phyloP scores from a whole-genome alignment of 2,113 vertebrate genomes.

The Bufo bufo region DNA sequence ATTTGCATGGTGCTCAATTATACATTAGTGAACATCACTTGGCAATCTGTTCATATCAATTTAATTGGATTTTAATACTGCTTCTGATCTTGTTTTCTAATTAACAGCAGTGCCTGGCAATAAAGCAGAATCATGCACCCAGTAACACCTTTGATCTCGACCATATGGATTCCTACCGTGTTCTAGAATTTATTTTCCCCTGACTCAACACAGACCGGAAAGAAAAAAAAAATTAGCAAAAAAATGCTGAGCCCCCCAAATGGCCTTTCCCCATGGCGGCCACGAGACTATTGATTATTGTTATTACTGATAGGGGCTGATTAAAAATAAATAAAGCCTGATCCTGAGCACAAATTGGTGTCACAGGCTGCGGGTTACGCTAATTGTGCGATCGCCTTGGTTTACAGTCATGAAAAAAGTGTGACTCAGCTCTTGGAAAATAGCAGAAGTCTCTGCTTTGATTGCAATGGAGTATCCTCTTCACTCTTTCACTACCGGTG shows the following conservation, averaged over 20 bases:
- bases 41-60: constrained; percentile 96
- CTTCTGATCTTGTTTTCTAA: constrained; percentile 99
- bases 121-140: constrained; percentile 99
- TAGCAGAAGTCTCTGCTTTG: constrained; percentile 3
- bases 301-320: constrained; percentile 88
- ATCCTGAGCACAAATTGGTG: constrained; percentile 82
- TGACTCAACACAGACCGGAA: constrained; percentile 66
- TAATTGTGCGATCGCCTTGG: constrained; percentile 77
- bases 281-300: constrained; percentile 86
- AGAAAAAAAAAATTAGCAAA: constrained; percentile 64
- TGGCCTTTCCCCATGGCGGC: constrained; percentile 82
- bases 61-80: constrained; percentile 99
- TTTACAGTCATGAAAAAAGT: constrained; percentile 65
- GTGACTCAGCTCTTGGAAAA: constrained; percentile 61
- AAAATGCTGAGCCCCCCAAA: constrained; percentile 73
- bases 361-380: constrained; percentile 73
- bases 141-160: constrained; percentile 99
- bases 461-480: background rate
- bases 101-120: constrained; percentile 99
- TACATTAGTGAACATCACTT: constrained; percentile 91
- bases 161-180: constrained; percentile 96
- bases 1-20: constrained; percentile 99
- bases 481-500: background rate
- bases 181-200: constrained; percentile 72
- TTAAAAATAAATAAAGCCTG: constrained; percentile 88